Evolutionary conservation across 2,113 vertebrate species (phyloP).

Genomic region (Tringa solitaria): DNA sequence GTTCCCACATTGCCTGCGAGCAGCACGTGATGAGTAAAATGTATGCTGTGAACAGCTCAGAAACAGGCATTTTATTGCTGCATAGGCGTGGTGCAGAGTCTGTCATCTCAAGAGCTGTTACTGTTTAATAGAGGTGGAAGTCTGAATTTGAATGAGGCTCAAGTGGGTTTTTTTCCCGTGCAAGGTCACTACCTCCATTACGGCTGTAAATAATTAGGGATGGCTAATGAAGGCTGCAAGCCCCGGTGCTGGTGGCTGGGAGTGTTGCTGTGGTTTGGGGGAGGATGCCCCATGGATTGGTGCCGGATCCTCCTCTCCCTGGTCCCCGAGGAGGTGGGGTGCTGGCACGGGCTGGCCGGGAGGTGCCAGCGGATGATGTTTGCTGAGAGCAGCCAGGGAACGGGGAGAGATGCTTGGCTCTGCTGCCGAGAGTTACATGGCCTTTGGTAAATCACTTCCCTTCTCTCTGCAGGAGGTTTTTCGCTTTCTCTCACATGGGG

Average conservation of each 20-base stretch:
- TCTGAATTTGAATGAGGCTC: slow-evolving; percentile 55
- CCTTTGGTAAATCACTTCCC: neutral
- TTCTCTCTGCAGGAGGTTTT: neutral
- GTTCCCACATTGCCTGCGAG: neutral
- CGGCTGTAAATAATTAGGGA: slow-evolving; percentile 12
- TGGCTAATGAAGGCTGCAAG: neutral
- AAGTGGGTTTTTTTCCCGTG: neutral
- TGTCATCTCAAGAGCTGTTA: slow-evolving; percentile 43
- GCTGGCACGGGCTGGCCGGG: neutral
- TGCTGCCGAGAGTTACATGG: neutral
- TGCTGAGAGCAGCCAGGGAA: neutral
- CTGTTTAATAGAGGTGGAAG: slow-evolving; percentile 44
- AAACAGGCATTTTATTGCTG: slow-evolving; percentile 27
- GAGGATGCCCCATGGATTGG: neutral
- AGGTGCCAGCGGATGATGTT: neutral
- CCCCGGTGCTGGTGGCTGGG: neutral
- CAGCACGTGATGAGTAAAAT: slow-evolving; percentile 17
- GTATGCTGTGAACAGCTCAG: slow-evolving; percentile 41
- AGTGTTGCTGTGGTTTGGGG: neutral
- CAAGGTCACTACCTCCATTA: slow-evolving; percentile 35
- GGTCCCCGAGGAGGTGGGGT: rapidly evolving
- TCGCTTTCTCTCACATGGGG: neutral
- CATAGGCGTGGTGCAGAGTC: slow-evolving; percentile 56
- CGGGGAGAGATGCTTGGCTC: neutral
- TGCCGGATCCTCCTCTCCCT: neutral